These are phyloP conservation scores for Raillietiella orientalis DNA, from an alignment of 2,888 invertebrate genomes.

Conservation along the genomic window DNA sequence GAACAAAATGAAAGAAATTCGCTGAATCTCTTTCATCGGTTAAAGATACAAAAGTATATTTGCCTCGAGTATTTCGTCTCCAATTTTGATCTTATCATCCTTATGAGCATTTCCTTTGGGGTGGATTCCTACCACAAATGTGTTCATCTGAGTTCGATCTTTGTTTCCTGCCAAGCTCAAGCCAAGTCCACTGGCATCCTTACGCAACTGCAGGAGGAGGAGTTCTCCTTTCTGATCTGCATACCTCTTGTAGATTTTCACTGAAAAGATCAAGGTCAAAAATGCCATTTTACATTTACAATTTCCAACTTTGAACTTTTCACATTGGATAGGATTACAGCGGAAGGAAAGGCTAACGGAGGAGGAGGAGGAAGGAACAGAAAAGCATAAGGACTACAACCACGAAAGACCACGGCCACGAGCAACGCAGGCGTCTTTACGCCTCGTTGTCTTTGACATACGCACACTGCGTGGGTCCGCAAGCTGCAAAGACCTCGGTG, in stretches of 20 bases:
- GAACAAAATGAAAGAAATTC: not conserved
- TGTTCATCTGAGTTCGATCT: slow-evolving; percentile 76
- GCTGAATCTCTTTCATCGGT: not conserved
- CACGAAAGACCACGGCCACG: no score
- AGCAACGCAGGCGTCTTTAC: no score
- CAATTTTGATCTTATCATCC: slow-evolving; percentile 41
- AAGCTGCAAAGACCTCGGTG: no score
- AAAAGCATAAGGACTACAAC: no score
- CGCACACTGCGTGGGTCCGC: no score
- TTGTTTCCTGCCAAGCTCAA: slow-evolving; percentile 76
- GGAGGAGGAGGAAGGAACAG: no score
- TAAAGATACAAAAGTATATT: no score
- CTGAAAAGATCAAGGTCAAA: slow-evolving; percentile 20
- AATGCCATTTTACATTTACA: not conserved
- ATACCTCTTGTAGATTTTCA: slow-evolving; percentile 77
- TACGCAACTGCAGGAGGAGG: slow-evolving; percentile 37
- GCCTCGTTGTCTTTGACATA: no score
- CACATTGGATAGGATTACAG: no score
- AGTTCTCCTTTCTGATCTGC: slow-evolving; percentile 28
- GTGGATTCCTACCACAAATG: slow-evolving; percentile 81
- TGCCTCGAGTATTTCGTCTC: slow-evolving; percentile 84
- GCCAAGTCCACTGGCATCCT: slow-evolving; percentile 43
- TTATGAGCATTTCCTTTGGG: slow-evolving; percentile 47
- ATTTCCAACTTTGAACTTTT: no score
- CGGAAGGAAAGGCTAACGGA: no score